Evolutionary conservation across 2,797 vertebrate genomes (phyloP).

Genomic region (Oophaga sylvatica): DNA sequence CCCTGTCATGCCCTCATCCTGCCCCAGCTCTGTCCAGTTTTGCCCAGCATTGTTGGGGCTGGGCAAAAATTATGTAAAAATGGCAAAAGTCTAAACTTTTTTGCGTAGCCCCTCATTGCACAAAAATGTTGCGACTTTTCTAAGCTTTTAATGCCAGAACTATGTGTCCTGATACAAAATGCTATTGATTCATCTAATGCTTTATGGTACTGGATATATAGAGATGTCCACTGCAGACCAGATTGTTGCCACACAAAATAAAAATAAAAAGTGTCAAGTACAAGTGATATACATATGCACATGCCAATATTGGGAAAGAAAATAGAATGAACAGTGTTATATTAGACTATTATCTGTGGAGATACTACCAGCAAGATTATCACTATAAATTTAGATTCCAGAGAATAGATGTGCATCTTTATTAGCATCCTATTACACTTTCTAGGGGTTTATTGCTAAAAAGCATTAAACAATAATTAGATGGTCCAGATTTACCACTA

Average conservation of each 20-base stretch:
- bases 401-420: slow-evolving; percentile 59
- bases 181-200: too few relatives aligned
- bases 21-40: too few relatives aligned
- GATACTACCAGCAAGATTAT: neutral
- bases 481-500: slow-evolving; percentile 74
- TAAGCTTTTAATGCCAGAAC: too few relatives aligned
- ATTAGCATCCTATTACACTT: slow-evolving; percentile 73
- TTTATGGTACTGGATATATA: neutral
- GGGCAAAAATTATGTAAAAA: too few relatives aligned
- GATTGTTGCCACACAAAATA: neutral
- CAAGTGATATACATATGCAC: neutral
- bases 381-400: slow-evolving; percentile 56
- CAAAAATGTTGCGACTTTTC: too few relatives aligned
- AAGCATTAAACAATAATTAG: slow-evolving; percentile 76
- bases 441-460: slow-evolving; percentile 72
- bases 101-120: too few relatives aligned
- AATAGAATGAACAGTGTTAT: neutral
- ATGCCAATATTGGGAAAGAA: neutral
- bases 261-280: neutral
- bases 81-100: too few relatives aligned
- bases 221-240: neutral
- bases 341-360: slow-evolving; percentile 13
- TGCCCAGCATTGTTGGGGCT: too few relatives aligned
- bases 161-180: too few relatives aligned
- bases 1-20: too few relatives aligned